Evolutionary conservation across 2,113 vertebrate genomes (phyloP).

Genomic region (Heterotis niloticus): DNA sequence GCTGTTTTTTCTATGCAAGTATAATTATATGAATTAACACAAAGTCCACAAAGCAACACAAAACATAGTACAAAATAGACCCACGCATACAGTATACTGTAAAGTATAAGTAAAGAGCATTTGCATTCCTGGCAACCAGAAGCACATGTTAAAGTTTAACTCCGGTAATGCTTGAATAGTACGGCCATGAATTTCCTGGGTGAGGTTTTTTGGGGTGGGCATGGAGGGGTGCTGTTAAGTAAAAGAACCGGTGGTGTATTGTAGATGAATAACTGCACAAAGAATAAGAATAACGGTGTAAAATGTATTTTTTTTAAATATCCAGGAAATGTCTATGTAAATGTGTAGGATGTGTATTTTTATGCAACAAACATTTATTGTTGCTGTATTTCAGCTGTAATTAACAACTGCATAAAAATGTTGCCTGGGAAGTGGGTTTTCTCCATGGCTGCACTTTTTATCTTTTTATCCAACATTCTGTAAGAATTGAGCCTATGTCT

Average conservation of each 20-base stretch:
- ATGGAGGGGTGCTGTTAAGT: conserved; percentile 56
- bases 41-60: not conserved
- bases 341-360: conserved; percentile 30
- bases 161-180: conserved; percentile 51
- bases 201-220: conserved; percentile 60
- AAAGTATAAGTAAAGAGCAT: not conserved
- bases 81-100: conserved; percentile 31
- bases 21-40: conserved; percentile 33
- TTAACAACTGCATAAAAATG: conserved; percentile 6
- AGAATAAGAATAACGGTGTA: conserved; percentile 53
- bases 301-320: conserved; percentile 47
- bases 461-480: conserved; percentile 23
- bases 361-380: conserved; percentile 34
- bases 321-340: conserved; percentile 32
- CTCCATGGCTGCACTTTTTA: conserved; percentile 28
- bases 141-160: conserved; percentile 56
- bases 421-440: conserved; percentile 27
- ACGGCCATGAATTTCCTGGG: conserved; percentile 57
- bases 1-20: conserved; percentile 73
- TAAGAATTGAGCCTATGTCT: conserved; percentile 24
- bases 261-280: conserved; percentile 68
- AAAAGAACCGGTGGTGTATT: conserved; percentile 70
- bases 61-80: conserved; percentile 33
- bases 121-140: conserved; percentile 39
- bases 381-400: conserved; percentile 26